A percentile compares a stretch with the other conserved stretches of the same genome.
Evolutionary conservation across 2,888 invertebrate genomes (phyloP).

Genomic region (Eueremaeus valkanovi): DNA sequence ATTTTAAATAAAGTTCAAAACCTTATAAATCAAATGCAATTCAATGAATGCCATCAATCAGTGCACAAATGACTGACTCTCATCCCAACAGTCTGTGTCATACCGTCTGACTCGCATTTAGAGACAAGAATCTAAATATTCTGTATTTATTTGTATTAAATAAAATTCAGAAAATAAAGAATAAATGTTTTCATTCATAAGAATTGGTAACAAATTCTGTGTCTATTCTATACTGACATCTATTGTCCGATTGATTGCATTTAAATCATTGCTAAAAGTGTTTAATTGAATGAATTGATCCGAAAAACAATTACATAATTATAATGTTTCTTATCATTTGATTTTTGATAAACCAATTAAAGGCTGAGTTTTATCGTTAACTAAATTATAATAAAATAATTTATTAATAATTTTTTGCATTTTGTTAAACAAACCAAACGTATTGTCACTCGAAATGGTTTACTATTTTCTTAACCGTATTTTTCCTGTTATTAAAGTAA

Average conservation of each 20-base stretch:
- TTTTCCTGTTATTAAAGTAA: constrained; percentile 5
- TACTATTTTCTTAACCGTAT: constrained; percentile 19
- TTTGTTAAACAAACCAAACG: background rate
- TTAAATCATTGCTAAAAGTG: background rate
- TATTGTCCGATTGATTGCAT: background rate
- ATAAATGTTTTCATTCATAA: no score
- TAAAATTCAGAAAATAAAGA: no score
- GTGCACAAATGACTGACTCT: no score
- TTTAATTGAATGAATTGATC: background rate
- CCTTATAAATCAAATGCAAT: no score
- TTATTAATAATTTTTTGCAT: background rate
- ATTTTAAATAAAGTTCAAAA: no score
- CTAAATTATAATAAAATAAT: background rate
- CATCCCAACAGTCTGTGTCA: no score
- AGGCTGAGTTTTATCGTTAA: background rate
- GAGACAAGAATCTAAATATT: no score
- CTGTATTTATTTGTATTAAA: no score
- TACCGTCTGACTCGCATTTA: no score
- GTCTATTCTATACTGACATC: background rate
- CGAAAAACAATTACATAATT: background rate
- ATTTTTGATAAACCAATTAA: no score
- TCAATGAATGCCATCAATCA: no score
- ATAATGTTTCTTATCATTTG: background rate
- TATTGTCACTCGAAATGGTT: background rate
- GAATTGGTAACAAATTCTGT: no score